Evolutionary conservation across 2,113 vertebrate genomes (phyloP).

Genomic region (Cheilinus undulatus): DNA sequence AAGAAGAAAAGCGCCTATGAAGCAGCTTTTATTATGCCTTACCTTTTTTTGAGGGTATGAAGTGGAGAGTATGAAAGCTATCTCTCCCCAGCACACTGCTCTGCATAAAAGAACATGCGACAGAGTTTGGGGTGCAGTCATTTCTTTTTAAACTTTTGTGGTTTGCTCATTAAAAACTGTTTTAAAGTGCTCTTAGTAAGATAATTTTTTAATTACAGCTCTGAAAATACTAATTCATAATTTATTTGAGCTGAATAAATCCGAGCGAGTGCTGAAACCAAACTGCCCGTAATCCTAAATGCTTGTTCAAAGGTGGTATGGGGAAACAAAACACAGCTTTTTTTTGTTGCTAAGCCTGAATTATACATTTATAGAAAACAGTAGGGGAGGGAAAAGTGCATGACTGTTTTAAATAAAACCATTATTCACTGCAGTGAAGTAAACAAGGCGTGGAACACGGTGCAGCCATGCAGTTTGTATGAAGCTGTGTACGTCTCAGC

Average conservation of each 20-base stretch:
- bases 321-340: slow-evolving; percentile 43
- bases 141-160: slow-evolving; percentile 27
- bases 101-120: slow-evolving; percentile 15
- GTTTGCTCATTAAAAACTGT: slow-evolving; percentile 27
- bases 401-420: slow-evolving; percentile 35
- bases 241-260: slow-evolving; percentile 57
- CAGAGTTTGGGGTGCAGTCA: slow-evolving; percentile 10
- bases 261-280: slow-evolving; percentile 36
- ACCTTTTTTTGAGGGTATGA: slow-evolving; percentile 21
- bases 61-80: slow-evolving; percentile 8
- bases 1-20: slow-evolving; percentile 6
- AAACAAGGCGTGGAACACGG: slow-evolving; percentile 44
- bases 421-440: slow-evolving; percentile 42
- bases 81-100: slow-evolving; percentile 16
- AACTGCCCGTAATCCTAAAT: slow-evolving; percentile 37
- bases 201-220: slow-evolving; percentile 55
- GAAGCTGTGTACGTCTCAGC: slow-evolving; percentile 29
- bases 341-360: slow-evolving; percentile 51
- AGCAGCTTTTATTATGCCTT: not conserved
- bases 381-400: not conserved
- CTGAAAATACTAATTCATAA: slow-evolving; percentile 59
- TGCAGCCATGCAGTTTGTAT: slow-evolving; percentile 45
- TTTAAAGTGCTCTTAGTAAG: slow-evolving; percentile 25
- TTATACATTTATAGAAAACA: slow-evolving; percentile 51
- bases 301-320: slow-evolving; percentile 39